These are phyloP conservation scores for Drosophila kurseongensis DNA, from an alignment of 1,140 invertebrate species.

Conservation along the genomic window DNA sequence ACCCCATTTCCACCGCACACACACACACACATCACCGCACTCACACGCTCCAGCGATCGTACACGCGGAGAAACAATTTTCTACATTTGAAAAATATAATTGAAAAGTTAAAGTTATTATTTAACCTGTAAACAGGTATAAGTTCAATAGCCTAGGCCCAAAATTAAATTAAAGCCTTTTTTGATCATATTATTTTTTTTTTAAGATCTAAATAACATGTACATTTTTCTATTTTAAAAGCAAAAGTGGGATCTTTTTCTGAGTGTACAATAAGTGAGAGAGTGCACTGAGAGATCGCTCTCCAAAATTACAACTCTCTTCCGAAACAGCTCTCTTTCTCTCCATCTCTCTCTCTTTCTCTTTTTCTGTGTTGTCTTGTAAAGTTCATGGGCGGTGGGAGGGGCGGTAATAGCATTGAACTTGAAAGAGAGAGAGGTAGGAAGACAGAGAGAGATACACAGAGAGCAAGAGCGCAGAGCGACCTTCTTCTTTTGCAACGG, in stretches of 20 bases:
- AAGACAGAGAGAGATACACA: neutral
- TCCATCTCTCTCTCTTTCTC: neutral
- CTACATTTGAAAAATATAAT: neutral
- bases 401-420: slow-evolving; percentile 66
- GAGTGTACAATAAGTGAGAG: slow-evolving; percentile 18
- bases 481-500: slow-evolving; percentile 51
- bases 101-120: too few species aligned
- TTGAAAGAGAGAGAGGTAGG: slow-evolving; percentile 52
- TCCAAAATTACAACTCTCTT: slow-evolving; percentile 52
- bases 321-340: neutral
- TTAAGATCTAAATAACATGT: too few species aligned
- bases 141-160: too few species aligned
- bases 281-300: slow-evolving; percentile 37
- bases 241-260: too few species aligned
- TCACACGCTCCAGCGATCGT: slow-evolving; percentile 50
- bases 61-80: neutral
- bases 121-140: too few species aligned
- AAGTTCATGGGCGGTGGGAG: slow-evolving; percentile 21
- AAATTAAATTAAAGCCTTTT: too few species aligned
- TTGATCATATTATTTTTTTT: too few species aligned
- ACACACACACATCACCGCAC: slow-evolving; percentile 40
- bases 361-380: slow-evolving; percentile 2
- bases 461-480: slow-evolving; percentile 15
- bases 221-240: too few species aligned
- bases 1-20: slow-evolving; percentile 68